These are phyloP conservation scores for Hemicrepidius hirtus DNA, from an alignment of 2,888 invertebrate species.

Conservation along the genomic window DNA sequence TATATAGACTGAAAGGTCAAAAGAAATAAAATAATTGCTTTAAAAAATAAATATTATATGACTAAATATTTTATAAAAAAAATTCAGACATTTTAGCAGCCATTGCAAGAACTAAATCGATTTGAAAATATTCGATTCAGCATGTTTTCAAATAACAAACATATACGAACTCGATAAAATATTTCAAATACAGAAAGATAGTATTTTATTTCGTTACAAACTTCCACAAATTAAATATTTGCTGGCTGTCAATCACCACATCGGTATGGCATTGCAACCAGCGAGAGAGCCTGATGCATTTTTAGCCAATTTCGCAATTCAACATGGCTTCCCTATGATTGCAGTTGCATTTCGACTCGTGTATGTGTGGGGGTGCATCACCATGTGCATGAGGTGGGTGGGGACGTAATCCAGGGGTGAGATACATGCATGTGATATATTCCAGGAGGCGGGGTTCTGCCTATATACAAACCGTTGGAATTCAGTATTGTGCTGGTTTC, in stretches of 20 bases:
- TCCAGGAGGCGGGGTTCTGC: constrained; percentile 63
- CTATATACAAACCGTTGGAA: constrained; percentile 65
- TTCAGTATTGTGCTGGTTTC: constrained; percentile 63
- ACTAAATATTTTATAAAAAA: too few species aligned
- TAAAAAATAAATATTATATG: too few species aligned
- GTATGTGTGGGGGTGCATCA: constrained; percentile 61
- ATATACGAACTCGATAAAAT: background rate
- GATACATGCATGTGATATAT: constrained; percentile 64
- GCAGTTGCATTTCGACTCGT: constrained; percentile 57
- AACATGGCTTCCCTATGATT: constrained; percentile 65
- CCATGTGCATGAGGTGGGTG: constrained; percentile 57
- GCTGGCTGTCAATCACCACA: constrained; percentile 17
- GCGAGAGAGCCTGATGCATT: constrained; percentile 47
- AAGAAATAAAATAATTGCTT: too few species aligned
- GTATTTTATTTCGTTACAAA: constrained; percentile 7
- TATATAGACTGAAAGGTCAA: too few species aligned
- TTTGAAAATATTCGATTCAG: background rate
- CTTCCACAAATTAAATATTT: constrained; percentile 32
- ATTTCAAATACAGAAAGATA: background rate
- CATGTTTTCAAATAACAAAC: background rate
- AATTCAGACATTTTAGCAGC: too few species aligned
- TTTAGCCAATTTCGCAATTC: constrained; percentile 66
- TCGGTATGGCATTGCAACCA: constrained; percentile 4
- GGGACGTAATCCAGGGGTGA: constrained; percentile 61
- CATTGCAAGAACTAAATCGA: too few species aligned